Evolutionary conservation across 2,888 invertebrate species (phyloP), one percentile per base, ranked within the genome.

Genomic region (Lysandra coridon): DNA sequence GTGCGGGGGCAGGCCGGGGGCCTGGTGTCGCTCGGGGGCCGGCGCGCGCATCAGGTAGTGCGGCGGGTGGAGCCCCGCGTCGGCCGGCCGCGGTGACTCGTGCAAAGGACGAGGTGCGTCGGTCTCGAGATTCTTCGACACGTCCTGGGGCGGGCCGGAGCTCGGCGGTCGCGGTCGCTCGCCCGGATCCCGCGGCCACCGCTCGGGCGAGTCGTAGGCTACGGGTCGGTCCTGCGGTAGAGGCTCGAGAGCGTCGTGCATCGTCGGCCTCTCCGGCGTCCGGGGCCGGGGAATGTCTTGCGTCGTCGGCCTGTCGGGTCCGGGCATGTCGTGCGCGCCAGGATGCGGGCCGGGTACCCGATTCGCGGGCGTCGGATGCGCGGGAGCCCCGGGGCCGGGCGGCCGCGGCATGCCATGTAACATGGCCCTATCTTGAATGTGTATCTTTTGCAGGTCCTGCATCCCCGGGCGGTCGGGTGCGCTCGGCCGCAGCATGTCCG

Each of bases 1-100:
- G 82, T 81, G 83, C 10, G 82, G 83, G 78, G 74, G 81, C 82
- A 78, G 82, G 73, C 80, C 84, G 83, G 62, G 84, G 81, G 78
- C 80, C 78, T 78, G 73, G 7, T 80, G 79, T 2, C 82, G 80
- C 7, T 81, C 82, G 7, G 75, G 12, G 1, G 75, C 74, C 12
- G 82, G 80, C n/a, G 80, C 80, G 23, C 80, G 80, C 57, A 80
- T 64, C 79, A 82, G 78, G 4, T 4, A 14, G 44, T 82, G 82
- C 53, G 80, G 83, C 79, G 86, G 69, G 57, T 77, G 79, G 17
- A 78, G 78, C 12, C 79, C 82, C 44, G 81, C 80, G 40, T 57
- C 79, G 10, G 78, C 78, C 6, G 73, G 80, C 30, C 80, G 73
- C 73, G 81, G 79, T 69, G 78, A 57, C 5, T 80, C 81, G 69